Percentiles rank a stretch among this genome's conserved stretches.
Evolutionary conservation across 2,797 vertebrate species (phyloP).

Genomic region (Steatocranus sp.): DNA sequence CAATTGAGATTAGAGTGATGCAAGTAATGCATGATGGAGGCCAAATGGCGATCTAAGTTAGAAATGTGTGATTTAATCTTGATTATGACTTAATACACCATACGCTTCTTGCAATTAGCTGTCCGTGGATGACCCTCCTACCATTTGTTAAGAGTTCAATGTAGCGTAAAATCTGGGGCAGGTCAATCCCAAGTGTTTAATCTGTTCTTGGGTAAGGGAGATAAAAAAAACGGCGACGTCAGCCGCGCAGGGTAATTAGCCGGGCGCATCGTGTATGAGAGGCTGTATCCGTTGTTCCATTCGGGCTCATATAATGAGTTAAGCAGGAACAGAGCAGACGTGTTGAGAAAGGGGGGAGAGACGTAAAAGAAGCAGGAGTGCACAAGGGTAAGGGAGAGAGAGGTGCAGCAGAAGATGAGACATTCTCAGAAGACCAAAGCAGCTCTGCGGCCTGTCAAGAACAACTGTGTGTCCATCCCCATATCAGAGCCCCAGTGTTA

Average conservation of each 20-base stretch:
- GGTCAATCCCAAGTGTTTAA: constrained; percentile 76
- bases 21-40: background rate
- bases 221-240: background rate
- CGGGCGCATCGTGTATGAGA: constrained; percentile 60
- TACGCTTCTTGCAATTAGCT: constrained; percentile 78
- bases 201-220: constrained; percentile 51
- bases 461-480: constrained; percentile 9
- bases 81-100: constrained; percentile 76
- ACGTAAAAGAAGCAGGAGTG: constrained; percentile 3
- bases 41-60: constrained; percentile 35
- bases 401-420: constrained; percentile 39
- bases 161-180: constrained; percentile 78
- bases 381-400: constrained; percentile 16
- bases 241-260: constrained; percentile 65
- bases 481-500: constrained; percentile 39
- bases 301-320: constrained; percentile 49
- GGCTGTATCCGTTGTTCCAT: constrained; percentile 30
- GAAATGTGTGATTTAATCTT: constrained; percentile 74
- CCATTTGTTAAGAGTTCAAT: constrained; percentile 81
- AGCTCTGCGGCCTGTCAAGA: constrained; percentile 27
- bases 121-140: constrained; percentile 72
- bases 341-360: background rate
- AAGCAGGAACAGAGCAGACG: background rate
- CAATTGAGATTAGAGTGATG: background rate
- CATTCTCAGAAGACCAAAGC: constrained; percentile 41